Evolutionary conservation across 2,113 vertebrate species (phyloP).

Genomic region (Malaclemys terrapin): DNA sequence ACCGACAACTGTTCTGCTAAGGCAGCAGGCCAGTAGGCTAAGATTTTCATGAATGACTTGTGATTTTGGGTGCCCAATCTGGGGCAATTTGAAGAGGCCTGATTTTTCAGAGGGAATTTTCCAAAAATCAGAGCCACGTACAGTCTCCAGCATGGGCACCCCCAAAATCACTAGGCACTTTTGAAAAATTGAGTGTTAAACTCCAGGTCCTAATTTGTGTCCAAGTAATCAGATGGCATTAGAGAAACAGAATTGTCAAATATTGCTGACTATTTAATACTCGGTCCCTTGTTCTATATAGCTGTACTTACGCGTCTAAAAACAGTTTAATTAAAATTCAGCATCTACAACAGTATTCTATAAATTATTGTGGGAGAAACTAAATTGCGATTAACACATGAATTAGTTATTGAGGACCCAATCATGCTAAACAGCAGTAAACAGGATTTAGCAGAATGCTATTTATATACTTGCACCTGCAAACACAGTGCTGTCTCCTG

Average conservation of each 20-base stretch:
- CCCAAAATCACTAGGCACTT: not conserved
- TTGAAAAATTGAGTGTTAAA: not conserved
- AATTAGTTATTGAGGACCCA: constrained; percentile 42
- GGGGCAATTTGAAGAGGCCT: constrained; percentile 3
- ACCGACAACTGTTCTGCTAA: constrained; percentile 18
- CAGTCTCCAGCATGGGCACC: not conserved
- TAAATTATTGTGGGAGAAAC: constrained; percentile 63
- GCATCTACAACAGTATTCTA: constrained; percentile 64
- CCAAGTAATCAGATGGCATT: not conserved
- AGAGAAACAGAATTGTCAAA: not conserved
- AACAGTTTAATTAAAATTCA: constrained; percentile 65
- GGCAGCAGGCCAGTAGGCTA: constrained; percentile 10
- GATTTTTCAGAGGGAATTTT: constrained; percentile 23
- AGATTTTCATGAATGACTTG: not conserved
- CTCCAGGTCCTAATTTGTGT: not conserved
- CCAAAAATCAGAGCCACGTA: constrained; percentile 42
- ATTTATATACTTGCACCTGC: constrained; percentile 65
- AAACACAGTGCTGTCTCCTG: constrained; percentile 67
- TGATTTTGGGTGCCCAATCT: not conserved
- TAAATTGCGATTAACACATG: constrained; percentile 59
- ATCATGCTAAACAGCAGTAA: constrained; percentile 47
- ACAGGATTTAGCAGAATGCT: constrained; percentile 68
- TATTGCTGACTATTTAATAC: not conserved
- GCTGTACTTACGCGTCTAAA: not conserved
- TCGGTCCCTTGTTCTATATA: constrained; percentile 29